phyloP scores from a whole-genome alignment of 2,797 vertebrate genomes.

The Diceros bicornis region DNA sequence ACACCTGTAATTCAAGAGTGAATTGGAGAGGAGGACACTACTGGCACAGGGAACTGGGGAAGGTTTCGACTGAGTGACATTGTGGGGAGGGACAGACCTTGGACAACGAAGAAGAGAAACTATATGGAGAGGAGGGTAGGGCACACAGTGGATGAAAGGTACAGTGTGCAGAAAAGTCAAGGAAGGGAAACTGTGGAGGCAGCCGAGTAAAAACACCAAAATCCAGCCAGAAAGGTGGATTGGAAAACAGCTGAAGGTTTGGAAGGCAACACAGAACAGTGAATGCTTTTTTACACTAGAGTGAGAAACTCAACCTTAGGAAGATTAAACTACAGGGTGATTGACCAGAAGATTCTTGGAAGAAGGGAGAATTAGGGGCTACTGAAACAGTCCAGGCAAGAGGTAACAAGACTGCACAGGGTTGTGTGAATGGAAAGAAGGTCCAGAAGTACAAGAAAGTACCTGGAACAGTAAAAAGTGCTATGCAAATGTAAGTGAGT shows the following conservation, averaged over 20 bases:
- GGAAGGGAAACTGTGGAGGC: not conserved
- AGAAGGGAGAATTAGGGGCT: not conserved
- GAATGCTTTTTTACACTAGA: not conserved
- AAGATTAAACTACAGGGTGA: not conserved
- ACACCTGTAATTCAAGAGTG: not conserved
- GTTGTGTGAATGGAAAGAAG: not conserved
- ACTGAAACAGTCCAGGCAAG: not conserved
- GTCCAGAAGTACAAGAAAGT: not conserved
- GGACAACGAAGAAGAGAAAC: not conserved
- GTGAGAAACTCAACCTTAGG: not conserved
- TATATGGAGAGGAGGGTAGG: not conserved
- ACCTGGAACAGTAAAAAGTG: not conserved
- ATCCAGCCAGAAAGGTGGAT: not conserved
- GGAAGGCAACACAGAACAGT: not conserved
- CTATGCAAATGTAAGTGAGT: not conserved
- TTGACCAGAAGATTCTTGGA: not conserved
- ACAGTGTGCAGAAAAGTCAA: not conserved
- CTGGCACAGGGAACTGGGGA: not conserved
- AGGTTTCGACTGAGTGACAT: not conserved
- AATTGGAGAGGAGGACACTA: not conserved
- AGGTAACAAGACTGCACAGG: not conserved
- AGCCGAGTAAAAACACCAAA: not conserved
- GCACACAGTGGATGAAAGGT: fast-evolving
- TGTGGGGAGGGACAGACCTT: too few relatives aligned
- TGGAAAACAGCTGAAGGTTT: not conserved